Conservation (phyloP, 2,113 vertebrate species). For the Arenaria interpres region DNA sequence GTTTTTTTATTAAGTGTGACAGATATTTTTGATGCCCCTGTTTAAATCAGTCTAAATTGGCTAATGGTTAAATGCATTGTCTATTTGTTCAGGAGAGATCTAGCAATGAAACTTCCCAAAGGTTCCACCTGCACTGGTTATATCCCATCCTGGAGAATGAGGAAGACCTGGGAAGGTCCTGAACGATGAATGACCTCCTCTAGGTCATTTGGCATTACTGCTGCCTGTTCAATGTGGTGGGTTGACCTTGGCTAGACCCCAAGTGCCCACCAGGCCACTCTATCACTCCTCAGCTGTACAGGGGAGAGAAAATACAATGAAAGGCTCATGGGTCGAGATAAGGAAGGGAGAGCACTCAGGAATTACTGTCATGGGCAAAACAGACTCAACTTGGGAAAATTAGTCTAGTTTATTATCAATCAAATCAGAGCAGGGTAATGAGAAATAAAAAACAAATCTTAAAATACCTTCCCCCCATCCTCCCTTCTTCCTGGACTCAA, state of each 20-base stretch:
- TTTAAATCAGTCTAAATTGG: background rate
- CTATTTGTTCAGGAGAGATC: background rate
- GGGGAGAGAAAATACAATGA: background rate
- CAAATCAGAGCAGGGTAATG: background rate
- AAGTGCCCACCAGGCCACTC: background rate
- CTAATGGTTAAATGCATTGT: background rate
- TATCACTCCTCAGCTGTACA: background rate
- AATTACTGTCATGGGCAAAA: background rate
- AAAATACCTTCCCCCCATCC: background rate
- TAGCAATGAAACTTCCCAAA: background rate
- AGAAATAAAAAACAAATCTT: background rate
- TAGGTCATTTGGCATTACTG: too few relatives aligned
- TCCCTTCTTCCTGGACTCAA: background rate
- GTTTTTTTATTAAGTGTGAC: background rate
- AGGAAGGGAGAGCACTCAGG: background rate
- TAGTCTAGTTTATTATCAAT: background rate
- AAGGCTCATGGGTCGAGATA: background rate
- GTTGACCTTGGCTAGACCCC: background rate
- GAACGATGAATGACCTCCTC: background rate
- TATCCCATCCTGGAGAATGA: background rate
- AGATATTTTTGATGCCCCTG: background rate
- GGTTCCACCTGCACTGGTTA: background rate
- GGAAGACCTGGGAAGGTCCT: background rate
- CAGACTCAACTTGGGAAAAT: background rate
- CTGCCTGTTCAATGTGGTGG: too few relatives aligned